Base-by-base conservation (phyloP, 2,888 invertebrate genomes). In the Geotrupes spiniger region DNA sequence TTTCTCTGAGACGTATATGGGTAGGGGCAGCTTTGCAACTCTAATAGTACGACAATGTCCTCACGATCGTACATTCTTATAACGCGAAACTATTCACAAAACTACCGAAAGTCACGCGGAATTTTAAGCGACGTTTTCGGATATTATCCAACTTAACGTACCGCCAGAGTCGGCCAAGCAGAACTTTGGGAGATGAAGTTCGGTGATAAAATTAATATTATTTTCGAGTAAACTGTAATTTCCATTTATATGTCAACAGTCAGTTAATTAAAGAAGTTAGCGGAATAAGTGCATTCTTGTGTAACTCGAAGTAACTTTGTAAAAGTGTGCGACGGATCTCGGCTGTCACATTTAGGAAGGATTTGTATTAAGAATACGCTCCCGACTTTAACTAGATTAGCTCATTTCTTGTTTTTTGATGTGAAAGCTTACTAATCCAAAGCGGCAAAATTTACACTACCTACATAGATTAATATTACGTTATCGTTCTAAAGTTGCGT, bases 241-340 rank as follows among this genome's bases (percentile, higher is more conserved):
- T 69, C 66, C 69, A 69, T 70, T 68, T 68, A 67, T 67, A 63
- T 68, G 69, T 68, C 70, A 67, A 65, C 65, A 67, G 64, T 62
- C 64, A 70, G 67, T 70, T 71, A 71, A 71, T 71, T 71, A 70
- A 70, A 69, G 69, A 70, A 71, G 68, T 71, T 71, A 66, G 68
- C 64, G 60, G 65, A 70, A 69, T 70, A 70, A 71, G 71, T 70
- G 71, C 70, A 71, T 70, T 71, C 68, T 67, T 69, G 68, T 71
- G 71, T 71, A 69, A 70, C 64, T 63, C 58, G 57, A 60, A 63
- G 61, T 62, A 63, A 57, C 60, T 56, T 58, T 56, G 57, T 52
- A 55, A 57, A 56, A 61, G 59, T 51, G 52, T 58, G 61, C 57
- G 45, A 58, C 59, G 61, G 60, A 63, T 61, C 61, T 52, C 53